Conservation (phyloP, 1,140 invertebrate genomes). For the Trichonephila inaurata region DNA sequence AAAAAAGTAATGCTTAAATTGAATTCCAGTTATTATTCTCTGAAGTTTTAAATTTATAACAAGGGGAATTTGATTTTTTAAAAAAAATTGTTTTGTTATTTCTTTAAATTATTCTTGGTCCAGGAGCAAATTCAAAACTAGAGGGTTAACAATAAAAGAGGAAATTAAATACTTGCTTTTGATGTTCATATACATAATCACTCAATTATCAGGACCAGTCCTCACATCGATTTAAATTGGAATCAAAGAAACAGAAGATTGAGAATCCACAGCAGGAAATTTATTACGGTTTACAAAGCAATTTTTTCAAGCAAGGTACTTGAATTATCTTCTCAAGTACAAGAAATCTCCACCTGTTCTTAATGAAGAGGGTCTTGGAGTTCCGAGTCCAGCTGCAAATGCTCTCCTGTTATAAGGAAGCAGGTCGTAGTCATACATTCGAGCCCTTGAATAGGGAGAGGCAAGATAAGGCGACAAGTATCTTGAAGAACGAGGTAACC, state of each 20-base stretch:
- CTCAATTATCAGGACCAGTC: no score
- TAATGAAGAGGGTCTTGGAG: slow-evolving; percentile 30
- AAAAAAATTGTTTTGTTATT: no score
- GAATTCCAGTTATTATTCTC: no score
- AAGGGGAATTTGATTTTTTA: no score
- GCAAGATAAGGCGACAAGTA: not conserved
- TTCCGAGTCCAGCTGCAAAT: not conserved
- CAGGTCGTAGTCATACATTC: not conserved
- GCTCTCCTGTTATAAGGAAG: not conserved
- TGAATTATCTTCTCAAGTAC: slow-evolving; percentile 51
- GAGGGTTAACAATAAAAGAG: no score
- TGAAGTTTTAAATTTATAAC: no score
- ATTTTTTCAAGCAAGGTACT: not conserved
- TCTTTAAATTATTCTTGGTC: no score
- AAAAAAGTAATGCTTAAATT: no score
- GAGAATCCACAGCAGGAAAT: not conserved
- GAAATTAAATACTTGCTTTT: no score
- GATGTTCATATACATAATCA: no score
- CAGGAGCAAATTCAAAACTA: no score
- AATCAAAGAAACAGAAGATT: slow-evolving; percentile 3
- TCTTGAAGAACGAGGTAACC: not conserved
- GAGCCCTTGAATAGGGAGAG: not conserved
- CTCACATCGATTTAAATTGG: not conserved
- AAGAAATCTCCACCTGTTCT: slow-evolving; percentile 50
- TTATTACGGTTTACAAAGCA: not conserved